Percentiles rank a stretch among this genome's conserved stretches.
Evolutionary conservation across 2,888 invertebrate species (phyloP).

Genomic region (Molorchus minor): DNA sequence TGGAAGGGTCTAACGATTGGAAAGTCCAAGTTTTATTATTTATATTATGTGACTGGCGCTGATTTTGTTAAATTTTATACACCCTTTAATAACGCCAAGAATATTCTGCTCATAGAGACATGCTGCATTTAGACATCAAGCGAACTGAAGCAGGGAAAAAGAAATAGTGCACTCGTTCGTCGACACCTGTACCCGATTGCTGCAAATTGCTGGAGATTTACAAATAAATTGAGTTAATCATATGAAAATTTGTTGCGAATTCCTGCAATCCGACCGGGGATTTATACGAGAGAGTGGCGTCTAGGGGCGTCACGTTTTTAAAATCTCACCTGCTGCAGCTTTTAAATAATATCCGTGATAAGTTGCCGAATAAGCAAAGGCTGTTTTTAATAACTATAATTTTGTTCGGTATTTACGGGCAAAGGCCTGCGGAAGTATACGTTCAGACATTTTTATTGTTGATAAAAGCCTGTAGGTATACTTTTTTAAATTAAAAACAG

Average conservation of each 20-base stretch:
- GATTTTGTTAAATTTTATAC: too few relatives aligned
- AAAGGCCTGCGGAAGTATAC: too few relatives aligned
- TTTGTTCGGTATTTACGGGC: conserved; percentile 19
- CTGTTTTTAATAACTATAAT: conserved; percentile 27
- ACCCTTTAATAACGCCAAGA: too few relatives aligned
- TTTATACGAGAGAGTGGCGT: conserved; percentile 14
- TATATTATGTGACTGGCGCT: too few relatives aligned
- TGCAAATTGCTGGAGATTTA: conserved; percentile 44
- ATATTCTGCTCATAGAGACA: too few relatives aligned
- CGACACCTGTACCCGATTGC: conserved; percentile 49
- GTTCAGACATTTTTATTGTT: too few relatives aligned
- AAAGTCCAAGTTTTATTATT: too few relatives aligned
- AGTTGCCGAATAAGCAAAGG: conserved; percentile 28
- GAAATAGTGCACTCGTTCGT: conserved; percentile 31
- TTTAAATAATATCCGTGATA: conserved; percentile 20
- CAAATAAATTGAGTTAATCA: conserved; percentile 55
- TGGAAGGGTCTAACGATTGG: too few relatives aligned
- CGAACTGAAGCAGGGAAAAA: conserved; percentile 21
- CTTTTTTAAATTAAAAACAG: too few relatives aligned
- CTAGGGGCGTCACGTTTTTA: conserved; percentile 27
- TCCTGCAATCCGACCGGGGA: conserved; percentile 25
- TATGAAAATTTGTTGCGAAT: conserved; percentile 49
- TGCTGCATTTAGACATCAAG: too few relatives aligned
- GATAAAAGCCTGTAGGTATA: too few relatives aligned
- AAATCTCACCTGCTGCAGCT: conserved; percentile 22